Evolutionary conservation across 2,113 vertebrate species (phyloP), one percentile per base, ranked within the genome.

Genomic region (Xiphorhynchus elegans): DNA sequence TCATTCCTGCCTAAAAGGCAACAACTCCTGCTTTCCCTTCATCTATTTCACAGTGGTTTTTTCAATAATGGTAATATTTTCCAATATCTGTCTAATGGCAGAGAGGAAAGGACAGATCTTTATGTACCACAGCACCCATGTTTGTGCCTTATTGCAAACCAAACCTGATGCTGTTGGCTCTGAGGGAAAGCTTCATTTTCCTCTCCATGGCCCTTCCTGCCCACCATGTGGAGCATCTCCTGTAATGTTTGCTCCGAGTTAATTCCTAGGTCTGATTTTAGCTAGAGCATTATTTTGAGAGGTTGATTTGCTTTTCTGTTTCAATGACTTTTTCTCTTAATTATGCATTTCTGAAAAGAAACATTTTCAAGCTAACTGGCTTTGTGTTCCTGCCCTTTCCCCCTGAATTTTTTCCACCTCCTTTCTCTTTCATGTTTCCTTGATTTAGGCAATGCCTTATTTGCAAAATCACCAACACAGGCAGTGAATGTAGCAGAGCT

Each of bases 11-110:
- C 17, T 0, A 8, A 31, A 63, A 40, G 10, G 20, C 46, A 89
- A 25, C 23, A 16, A 6, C 12, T 19, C 70, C 28, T 17, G 26
- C 4, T n/a, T 31, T 24, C 33, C 37, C 14, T 46, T 31, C 26
- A 0, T 17, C 49, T 21, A 56, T 6, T 84, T 47, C 21, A 11
- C 0, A n/a, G 13, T 9, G 0, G 5, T 40, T 74, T 31, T 24
- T 33, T 16, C 59, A 58, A 10, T 35, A 53, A 35, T 18, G 19
- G 25, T 21, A 9, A 21, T 53, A 29, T 35, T 63, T 73, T 19
- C 23, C 35, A 40, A 3, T 59, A 42, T 60, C 18, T 26, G 12
- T 42, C n/a, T 44, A 33, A 21, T 17, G 39, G n/a, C 53, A 46
- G 19, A 64, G 39, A 42, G 50, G 40, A 85, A 50, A 52, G 42